Conservation (phyloP, 2,888 invertebrate species). For the Nomada ferruginata region DNA sequence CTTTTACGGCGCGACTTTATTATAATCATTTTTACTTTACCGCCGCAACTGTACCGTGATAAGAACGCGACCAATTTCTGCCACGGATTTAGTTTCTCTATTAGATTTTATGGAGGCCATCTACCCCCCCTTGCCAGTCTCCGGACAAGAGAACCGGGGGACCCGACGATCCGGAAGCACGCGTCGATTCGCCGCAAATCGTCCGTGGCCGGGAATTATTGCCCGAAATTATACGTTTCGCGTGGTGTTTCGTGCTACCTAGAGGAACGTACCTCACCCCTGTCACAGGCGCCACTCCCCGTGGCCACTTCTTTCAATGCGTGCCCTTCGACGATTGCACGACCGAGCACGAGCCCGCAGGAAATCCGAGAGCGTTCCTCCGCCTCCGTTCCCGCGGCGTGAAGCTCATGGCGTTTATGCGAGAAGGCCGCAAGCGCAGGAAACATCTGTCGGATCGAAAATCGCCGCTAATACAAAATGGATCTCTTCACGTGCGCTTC, state of each 20-base stretch:
- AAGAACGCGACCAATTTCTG: conserved; percentile 27
- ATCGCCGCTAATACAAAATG: too few species aligned
- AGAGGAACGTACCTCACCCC: conserved; percentile 18
- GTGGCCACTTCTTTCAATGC: conserved; percentile 19
- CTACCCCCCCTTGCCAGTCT: conserved; percentile 24
- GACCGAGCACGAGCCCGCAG: conserved; percentile 50
- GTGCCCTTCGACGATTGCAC: conserved; percentile 37
- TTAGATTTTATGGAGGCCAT: conserved; percentile 73
- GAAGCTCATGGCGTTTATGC: conserved; percentile 33
- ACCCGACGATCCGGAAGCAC: conserved; percentile 74
- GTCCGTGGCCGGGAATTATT: conserved; percentile 77
- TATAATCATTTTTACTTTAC: too few species aligned
- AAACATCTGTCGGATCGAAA: conserved; percentile 47
- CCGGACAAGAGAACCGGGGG: conserved; percentile 46
- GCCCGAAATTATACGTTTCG: conserved; percentile 77
- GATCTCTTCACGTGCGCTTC: background rate
- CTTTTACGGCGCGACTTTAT: too few species aligned
- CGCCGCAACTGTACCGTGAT: too few species aligned
- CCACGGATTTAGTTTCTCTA: conserved; percentile 75
- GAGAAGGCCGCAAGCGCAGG: conserved; percentile 27
- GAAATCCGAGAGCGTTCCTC: conserved; percentile 45
- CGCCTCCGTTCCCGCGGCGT: background rate
- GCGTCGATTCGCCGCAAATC: conserved; percentile 79
- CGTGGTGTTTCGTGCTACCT: conserved; percentile 45
- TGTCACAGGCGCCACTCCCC: conserved; percentile 21